Evolutionary conservation across 53 echinoderm and acorn worm genomes (phyloP), one percentile per base, ranked within the genome.

Genomic region (Temnopleurus reevesii): DNA sequence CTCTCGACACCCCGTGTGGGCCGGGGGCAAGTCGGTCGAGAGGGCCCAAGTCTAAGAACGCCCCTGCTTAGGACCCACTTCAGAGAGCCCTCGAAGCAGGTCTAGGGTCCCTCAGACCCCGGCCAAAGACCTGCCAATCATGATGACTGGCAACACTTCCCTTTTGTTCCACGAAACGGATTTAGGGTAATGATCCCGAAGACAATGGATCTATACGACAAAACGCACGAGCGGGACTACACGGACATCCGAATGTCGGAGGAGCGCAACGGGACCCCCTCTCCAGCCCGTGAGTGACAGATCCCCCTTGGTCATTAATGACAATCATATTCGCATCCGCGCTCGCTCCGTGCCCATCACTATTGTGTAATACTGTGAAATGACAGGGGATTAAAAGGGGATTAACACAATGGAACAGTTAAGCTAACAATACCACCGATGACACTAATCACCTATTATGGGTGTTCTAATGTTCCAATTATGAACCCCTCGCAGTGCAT

Each of bases 361-460:
- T 63, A 12, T 71, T 71, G 43, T 38, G 2, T 21, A 41, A 43
- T 58, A 19, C 71, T 6, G 71, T 21, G 43, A 71, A 71, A 10
- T 71, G 71, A 71, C 71, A 71, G 71, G 71, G 23, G 38, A 71
- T 71, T 71, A 71, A 7, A 1, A n/a, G 8, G 4, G 43, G 43
- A 71, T 71, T 41, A 71, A 41, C 41, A n/a, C 71, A 71, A 71
- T 21, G 71, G 23, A 71, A 38, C 71, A 41, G 63, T 71, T 41
- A 41, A 66, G 41, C 8, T 13, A 71, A 71, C 71, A 71, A 71
- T 38, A 71, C 5, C 21, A 41, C 71, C 71, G 15, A n/a, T 71
- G 71, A 71, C 71, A 71, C 41, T 71, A 66, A 66, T 66, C 71
- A 41, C 38, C 61, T 61, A 31, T 61, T 29, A 63, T 30, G 15